phyloP scores from a whole-genome alignment of 2,113 vertebrate genomes.

The Acanthochromis polyacanthus region DNA sequence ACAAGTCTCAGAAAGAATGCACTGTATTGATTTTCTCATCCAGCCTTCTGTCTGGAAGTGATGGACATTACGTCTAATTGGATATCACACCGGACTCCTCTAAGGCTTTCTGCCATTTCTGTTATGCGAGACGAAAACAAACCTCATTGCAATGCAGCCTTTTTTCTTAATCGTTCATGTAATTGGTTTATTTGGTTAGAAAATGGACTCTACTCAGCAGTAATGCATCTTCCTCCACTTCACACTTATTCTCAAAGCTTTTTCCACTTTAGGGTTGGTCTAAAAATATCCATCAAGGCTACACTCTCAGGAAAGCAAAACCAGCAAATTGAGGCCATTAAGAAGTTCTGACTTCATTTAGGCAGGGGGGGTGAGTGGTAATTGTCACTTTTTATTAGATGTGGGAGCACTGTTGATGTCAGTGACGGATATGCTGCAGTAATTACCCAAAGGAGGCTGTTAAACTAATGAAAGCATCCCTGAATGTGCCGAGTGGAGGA shows the following conservation, averaged over 20 bases:
- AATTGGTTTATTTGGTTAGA: neutral
- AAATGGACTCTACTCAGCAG: neutral
- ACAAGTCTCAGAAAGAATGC: neutral
- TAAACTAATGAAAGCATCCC: conserved; percentile 13
- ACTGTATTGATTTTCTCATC: conserved; percentile 39
- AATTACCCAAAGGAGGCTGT: neutral
- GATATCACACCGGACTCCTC: no score
- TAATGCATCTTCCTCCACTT: neutral
- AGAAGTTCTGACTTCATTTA: neutral
- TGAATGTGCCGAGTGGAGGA: conserved; percentile 26
- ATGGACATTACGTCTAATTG: neutral
- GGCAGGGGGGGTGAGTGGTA: no score
- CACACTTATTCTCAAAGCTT: neutral
- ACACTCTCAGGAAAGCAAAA: neutral
- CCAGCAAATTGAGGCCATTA: neutral
- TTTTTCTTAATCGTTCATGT: neutral
- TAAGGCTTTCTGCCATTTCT: no score
- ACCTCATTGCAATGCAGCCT: neutral
- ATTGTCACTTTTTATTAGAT: neutral
- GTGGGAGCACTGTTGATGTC: neutral
- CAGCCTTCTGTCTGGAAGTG: conserved; percentile 18
- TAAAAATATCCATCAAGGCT: conserved; percentile 31
- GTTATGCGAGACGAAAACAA: no score
- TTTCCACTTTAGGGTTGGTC: neutral
- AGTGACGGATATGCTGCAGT: neutral